Evolutionary conservation across 1,140 invertebrate genomes (phyloP).

Genomic region (Atta cephalotes): DNA sequence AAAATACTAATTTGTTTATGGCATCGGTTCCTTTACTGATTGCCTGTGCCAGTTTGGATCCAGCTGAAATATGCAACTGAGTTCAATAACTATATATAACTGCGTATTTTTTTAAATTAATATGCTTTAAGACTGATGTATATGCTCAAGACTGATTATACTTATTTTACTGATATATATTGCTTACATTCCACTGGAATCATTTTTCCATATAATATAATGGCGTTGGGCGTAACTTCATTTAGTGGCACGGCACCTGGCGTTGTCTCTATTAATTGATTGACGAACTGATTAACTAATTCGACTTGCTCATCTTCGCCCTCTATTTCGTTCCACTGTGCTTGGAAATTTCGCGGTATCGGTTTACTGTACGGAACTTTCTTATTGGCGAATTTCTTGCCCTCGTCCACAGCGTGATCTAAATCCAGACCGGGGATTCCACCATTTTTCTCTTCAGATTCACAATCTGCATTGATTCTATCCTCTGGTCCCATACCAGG

Average conservation of each 20-base stretch:
- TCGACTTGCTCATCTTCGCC: slow-evolving; percentile 87
- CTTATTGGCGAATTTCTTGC: slow-evolving; percentile 90
- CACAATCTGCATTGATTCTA: slow-evolving; percentile 89
- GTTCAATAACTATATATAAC: neutral
- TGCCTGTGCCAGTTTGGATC: slow-evolving; percentile 90
- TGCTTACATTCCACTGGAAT: slow-evolving; percentile 90
- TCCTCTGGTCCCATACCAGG: slow-evolving; percentile 98
- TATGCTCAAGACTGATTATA: slow-evolving; percentile 7
- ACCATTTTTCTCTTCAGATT: slow-evolving; percentile 82
- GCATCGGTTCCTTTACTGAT: slow-evolving; percentile 92
- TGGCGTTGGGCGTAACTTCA: slow-evolving; percentile 91
- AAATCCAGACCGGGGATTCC: slow-evolving; percentile 95
- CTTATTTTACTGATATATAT: neutral
- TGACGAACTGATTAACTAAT: slow-evolving; percentile 88
- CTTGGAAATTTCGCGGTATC: slow-evolving; percentile 98
- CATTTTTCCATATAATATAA: slow-evolving; percentile 93
- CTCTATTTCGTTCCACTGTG: slow-evolving; percentile 96
- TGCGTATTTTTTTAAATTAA: neutral
- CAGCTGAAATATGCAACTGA: slow-evolving; percentile 85
- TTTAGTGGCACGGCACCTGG: slow-evolving; percentile 90
- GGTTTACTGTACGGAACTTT: slow-evolving; percentile 97
- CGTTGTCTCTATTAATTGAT: slow-evolving; percentile 90
- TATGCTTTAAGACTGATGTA: neutral
- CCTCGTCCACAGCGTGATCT: slow-evolving; percentile 90
- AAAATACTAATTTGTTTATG: slow-evolving; percentile 91